A percentile compares a stretch with the other conserved stretches of the same genome.
Evolutionary conservation across 23 tunicate species (phyloP).

Genomic region (Styela plicata): DNA sequence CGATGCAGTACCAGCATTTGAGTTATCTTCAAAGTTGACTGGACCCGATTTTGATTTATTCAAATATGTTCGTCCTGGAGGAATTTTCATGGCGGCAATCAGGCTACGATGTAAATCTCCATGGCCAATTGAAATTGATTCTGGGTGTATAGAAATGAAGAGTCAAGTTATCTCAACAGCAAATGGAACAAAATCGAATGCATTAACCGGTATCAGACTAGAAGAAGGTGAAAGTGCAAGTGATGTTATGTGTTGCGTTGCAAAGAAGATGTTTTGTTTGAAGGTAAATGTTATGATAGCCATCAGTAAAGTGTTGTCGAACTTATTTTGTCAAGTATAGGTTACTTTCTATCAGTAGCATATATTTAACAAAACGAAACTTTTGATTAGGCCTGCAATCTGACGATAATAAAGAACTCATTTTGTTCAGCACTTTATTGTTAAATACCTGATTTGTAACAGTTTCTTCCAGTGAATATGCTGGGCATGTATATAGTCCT

Average conservation of each 20-base stretch:
- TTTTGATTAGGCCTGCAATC: too few species aligned
- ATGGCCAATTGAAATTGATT: slow-evolving; percentile 56
- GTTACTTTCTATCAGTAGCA: too few species aligned
- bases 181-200: slow-evolving; percentile 8
- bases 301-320: too few species aligned
- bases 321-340: too few species aligned
- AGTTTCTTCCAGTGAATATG: too few species aligned
- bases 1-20: slow-evolving; percentile 58
- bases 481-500: too few species aligned
- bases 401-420: too few species aligned
- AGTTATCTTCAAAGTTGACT: slow-evolving; percentile 28
- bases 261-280: slow-evolving; percentile 7
- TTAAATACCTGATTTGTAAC: too few species aligned
- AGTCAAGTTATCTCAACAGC: background rate
- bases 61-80: slow-evolving; percentile 29
- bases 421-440: too few species aligned
- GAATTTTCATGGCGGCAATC: slow-evolving; percentile 43
- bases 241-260: slow-evolving; percentile 25
- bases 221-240: slow-evolving; percentile 33
- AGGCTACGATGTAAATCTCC: slow-evolving; percentile 25
- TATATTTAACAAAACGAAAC: too few species aligned
- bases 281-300: slow-evolving; percentile 3
- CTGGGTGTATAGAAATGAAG: slow-evolving; percentile 7
- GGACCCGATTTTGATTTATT: slow-evolving; percentile 40
- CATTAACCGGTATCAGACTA: background rate